Base-by-base conservation (phyloP, 1,140 invertebrate genomes). In the Charaxes varanes region DNA sequence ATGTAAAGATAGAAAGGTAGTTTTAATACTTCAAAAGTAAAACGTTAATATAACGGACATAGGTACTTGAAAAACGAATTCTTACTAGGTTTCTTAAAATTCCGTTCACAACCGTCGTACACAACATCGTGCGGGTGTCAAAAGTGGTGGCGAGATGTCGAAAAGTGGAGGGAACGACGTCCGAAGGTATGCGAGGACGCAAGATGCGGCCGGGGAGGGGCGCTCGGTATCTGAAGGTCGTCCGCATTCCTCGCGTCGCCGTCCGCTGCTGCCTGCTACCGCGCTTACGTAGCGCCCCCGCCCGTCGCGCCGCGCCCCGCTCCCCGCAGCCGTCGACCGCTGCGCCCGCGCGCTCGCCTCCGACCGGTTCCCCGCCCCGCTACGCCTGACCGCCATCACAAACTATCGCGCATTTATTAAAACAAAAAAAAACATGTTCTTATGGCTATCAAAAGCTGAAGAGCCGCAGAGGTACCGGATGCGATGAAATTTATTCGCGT, bases 221-320 rank as follows among this genome's bases (percentile, higher is more conserved):
- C 70, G 76, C 66, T 74, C 71, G 78, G 73, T 67, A 82, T 82
- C 67, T 80, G 78, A 82, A 82, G 78, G 76, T 78, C 78, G 76
- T 72, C 76, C 73, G 76, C 78, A 82, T 80, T 80, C 78, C 78
- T 70, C 63, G 69, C 76, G 72, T 81, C 74, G 78, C 73, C 74
- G 71, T 67, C 72, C 78, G 73, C 76, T 61, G 78, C 78, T 80
- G 78, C 76, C 76, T 62, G 78, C 78, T 80, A 80, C 76, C 76
- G 76, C 76, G 76, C 73, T 82, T 82, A 82, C 76, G 76, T 80
- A 83, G 79, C 79, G 70, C 72, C 79, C 65, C 53, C 46, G 38
- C 24, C 44, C 53, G n/a, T n/a, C n/a, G 49, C 55, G 38, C 48
- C 55, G 26, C 50, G 32, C 43, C 31, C 23, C 32, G 2, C 48